These are phyloP conservation scores for Acanthaster planci DNA, from an alignment of 35 echinoderm and acorn worm species.

Conservation along the genomic window DNA sequence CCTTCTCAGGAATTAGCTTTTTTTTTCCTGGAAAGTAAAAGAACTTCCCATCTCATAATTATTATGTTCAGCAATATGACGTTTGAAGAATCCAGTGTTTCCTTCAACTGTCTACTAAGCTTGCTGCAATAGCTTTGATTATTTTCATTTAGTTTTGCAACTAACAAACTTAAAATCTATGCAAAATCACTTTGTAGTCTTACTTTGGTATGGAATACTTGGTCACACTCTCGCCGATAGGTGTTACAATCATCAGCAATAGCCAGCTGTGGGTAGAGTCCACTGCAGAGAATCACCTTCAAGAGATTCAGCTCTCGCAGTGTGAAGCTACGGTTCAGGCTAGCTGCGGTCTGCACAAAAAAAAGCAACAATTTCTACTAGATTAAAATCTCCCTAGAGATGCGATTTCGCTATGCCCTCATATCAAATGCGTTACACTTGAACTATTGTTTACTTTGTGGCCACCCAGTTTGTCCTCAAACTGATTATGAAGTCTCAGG, in stretches of 20 bases:
- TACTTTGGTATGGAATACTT: conserved; percentile 98
- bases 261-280: conserved; percentile 95
- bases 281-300: conserved; percentile 97
- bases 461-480: too few species aligned
- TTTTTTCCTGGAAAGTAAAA: not conserved
- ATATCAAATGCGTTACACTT: too few species aligned
- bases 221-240: conserved; percentile 84
- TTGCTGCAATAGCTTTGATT: too few species aligned
- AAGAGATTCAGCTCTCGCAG: conserved; percentile 80
- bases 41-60: not conserved
- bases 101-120: too few species aligned
- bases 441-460: too few species aligned
- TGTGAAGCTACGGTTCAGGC: conserved; percentile 72
- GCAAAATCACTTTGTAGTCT: not conserved
- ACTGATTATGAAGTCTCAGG: too few species aligned
- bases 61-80: too few species aligned
- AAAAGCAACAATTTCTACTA: not conserved
- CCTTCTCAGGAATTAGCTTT: not conserved
- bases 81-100: too few species aligned
- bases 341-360: conserved; percentile 53
- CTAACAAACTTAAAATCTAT: too few species aligned
- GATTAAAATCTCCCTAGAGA: not conserved
- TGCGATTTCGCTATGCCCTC: not conserved
- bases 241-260: conserved; percentile 96
- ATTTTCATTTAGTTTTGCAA: too few species aligned